These are phyloP conservation scores for Nesidiocoris tenuis DNA, from an alignment of 2,888 invertebrate species.

Conservation along the genomic window DNA sequence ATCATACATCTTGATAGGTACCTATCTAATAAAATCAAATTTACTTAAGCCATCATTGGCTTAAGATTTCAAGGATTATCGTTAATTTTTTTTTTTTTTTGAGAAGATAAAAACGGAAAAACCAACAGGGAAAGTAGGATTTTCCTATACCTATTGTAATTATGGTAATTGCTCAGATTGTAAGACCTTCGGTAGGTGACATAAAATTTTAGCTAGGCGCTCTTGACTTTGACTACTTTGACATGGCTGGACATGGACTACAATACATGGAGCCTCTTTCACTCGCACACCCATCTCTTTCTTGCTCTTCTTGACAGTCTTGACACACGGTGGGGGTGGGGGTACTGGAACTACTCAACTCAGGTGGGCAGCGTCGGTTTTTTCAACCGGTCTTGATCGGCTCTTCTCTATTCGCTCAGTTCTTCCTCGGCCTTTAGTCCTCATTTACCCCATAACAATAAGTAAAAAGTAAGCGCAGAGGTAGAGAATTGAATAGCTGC, in stretches of 20 bases:
- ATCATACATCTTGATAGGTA: no score
- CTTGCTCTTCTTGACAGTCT: not conserved
- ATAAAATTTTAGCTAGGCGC: not conserved
- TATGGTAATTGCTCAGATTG: no score
- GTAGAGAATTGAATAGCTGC: no score
- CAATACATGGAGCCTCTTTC: not conserved
- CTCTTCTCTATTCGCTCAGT: slow-evolving; percentile 29
- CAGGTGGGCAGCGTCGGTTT: not conserved
- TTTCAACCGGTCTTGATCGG: not conserved
- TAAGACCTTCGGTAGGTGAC: not conserved
- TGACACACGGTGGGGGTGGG: no score
- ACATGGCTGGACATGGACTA: not conserved
- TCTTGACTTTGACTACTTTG: not conserved
- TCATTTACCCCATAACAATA: slow-evolving; percentile 26
- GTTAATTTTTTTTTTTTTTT: no score
- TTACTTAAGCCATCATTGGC: no score
- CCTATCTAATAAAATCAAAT: no score
- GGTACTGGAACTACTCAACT: not conserved
- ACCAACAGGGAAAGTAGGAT: no score
- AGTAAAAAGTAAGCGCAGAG: no score
- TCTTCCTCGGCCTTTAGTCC: slow-evolving; percentile 21
- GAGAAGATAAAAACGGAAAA: no score
- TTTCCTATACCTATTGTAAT: no score
- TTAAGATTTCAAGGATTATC: no score
- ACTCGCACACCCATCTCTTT: not conserved